These are phyloP conservation scores for Pteropus rufus DNA, from an alignment of 2,797 vertebrate genomes.

Conservation along the genomic window DNA sequence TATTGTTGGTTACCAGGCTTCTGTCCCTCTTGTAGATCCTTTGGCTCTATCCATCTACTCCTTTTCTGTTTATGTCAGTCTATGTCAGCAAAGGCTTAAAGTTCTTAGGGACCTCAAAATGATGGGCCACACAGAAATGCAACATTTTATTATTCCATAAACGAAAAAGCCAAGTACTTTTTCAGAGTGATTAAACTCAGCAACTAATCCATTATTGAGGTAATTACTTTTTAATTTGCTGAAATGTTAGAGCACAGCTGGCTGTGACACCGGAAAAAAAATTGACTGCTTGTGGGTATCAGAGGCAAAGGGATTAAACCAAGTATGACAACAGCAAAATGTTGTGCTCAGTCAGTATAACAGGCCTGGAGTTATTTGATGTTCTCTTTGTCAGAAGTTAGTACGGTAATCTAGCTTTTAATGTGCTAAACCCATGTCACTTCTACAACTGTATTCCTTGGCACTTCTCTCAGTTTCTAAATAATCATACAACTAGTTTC, in stretches of 20 bases:
- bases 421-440: background rate
- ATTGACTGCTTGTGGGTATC: background rate
- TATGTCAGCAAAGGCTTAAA: background rate
- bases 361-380: background rate
- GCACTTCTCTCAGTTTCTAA: background rate
- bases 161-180: constrained; percentile 58
- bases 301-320: constrained; percentile 33
- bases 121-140: background rate
- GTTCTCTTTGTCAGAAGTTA: background rate
- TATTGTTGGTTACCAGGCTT: background rate
- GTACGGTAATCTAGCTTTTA: background rate
- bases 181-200: constrained; percentile 64
- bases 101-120: background rate
- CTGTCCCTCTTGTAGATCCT: background rate
- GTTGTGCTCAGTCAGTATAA: background rate
- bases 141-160: constrained; percentile 46
- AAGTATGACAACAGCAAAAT: background rate
- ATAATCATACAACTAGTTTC: background rate
- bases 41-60: background rate
- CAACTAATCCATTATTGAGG: constrained; percentile 66
- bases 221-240: constrained; percentile 73
- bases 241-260: constrained; percentile 64
- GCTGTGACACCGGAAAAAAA: constrained; percentile 13
- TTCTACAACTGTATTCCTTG: background rate
- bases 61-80: background rate